Evolutionary conservation across 2,888 invertebrate species (phyloP).

Genomic region (Drosophila multiciliata): DNA sequence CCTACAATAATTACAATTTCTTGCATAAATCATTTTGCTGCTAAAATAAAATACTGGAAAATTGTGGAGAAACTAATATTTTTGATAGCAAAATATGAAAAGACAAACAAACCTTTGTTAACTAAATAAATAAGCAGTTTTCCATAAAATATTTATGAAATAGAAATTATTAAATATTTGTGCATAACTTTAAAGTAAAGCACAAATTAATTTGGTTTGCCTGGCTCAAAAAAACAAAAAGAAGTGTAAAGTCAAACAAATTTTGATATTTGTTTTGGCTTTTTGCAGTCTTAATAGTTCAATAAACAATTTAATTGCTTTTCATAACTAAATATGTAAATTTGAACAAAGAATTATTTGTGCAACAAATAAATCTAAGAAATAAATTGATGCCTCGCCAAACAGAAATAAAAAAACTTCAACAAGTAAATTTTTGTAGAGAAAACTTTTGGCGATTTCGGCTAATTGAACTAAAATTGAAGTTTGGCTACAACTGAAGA

Average conservation of each 20-base stretch:
- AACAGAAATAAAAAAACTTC: not conserved
- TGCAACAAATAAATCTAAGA: not conserved
- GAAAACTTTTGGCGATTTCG: not conserved
- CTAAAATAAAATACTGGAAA: not conserved
- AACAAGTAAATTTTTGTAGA: not conserved
- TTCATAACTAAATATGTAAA: not conserved
- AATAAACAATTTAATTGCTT: conserved; percentile 6
- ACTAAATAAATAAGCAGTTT: not conserved
- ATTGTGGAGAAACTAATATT: not conserved
- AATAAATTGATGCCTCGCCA: not conserved
- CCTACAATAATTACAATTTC: not conserved
- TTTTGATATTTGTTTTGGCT: conserved; percentile 1
- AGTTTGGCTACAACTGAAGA: not conserved
- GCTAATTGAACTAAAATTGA: not conserved
- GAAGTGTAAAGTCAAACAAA: conserved; percentile 2
- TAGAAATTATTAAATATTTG: no score
- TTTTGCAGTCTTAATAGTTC: not conserved
- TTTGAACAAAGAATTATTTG: not conserved
- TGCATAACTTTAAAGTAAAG: not conserved
- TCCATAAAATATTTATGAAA: not conserved
- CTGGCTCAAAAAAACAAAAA: conserved; percentile 7
- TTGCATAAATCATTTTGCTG: no score
- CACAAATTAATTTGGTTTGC: not conserved
- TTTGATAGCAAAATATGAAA: not conserved
- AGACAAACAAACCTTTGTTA: not conserved